phyloP scores from a whole-genome alignment of 2,888 invertebrate genomes.

The Eurytoma adleriae region DNA sequence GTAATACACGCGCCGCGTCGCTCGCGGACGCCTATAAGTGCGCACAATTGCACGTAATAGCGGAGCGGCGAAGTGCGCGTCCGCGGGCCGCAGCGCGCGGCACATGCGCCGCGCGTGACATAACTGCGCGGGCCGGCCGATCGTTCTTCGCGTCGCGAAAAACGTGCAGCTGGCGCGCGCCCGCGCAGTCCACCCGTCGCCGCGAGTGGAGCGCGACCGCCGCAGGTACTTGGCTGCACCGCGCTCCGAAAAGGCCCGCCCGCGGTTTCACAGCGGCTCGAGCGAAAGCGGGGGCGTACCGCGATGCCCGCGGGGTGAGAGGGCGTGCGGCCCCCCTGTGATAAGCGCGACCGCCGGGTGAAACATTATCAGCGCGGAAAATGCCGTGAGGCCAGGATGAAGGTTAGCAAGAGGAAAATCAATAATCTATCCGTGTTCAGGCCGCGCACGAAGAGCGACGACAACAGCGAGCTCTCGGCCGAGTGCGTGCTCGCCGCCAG shows the following conservation, averaged over 20 bases:
- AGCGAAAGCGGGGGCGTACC: too few relatives aligned
- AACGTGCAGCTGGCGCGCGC: slow-evolving; percentile 4
- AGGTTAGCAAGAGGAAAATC: slow-evolving; percentile 59
- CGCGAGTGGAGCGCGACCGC: neutral
- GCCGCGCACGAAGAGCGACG: slow-evolving; percentile 84
- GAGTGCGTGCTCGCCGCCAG: slow-evolving; percentile 88
- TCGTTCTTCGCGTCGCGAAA: neutral
- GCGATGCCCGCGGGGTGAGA: too few relatives aligned
- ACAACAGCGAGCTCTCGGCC: slow-evolving; percentile 82
- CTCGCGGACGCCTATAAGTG: slow-evolving; percentile 3
- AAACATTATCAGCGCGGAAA: too few relatives aligned
- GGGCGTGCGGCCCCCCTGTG: too few relatives aligned
- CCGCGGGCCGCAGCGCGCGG: neutral
- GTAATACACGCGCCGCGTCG: too few relatives aligned
- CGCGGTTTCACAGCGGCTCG: too few relatives aligned
- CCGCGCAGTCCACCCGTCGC: neutral
- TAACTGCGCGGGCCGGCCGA: neutral
- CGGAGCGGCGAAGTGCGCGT: neutral
- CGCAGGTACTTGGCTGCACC: neutral
- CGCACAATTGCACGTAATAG: slow-evolving; percentile 44
- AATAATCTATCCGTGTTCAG: slow-evolving; percentile 80
- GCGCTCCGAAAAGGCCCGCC: neutral
- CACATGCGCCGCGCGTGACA: slow-evolving; percentile 40
- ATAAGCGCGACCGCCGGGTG: too few relatives aligned
- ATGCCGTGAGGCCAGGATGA: slow-evolving; percentile 26